Evolutionary conservation across 1,140 invertebrate genomes (phyloP).

Genomic region (Camponotus floridanus): DNA sequence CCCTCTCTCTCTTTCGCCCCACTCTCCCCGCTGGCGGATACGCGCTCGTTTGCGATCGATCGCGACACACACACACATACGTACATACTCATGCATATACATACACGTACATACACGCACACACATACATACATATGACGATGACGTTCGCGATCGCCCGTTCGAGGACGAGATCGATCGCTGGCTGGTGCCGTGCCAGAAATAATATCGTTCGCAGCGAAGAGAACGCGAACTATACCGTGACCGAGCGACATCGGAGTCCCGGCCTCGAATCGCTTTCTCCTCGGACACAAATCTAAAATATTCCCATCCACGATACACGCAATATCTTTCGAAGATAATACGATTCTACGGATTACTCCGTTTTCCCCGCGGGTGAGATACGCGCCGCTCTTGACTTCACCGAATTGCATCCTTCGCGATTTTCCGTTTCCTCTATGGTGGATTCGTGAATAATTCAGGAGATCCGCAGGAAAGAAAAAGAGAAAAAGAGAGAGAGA

Average conservation of each 20-base stretch:
- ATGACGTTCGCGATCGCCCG: slow-evolving; percentile 47
- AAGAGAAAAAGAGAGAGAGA: too few relatives aligned
- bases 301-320: slow-evolving; percentile 27
- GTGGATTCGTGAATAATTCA: slow-evolving; percentile 47
- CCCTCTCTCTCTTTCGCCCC: too few relatives aligned
- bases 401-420: slow-evolving; percentile 14
- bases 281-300: slow-evolving; percentile 48
- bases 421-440: slow-evolving; percentile 38
- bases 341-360: slow-evolving; percentile 14
- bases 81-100: too few relatives aligned
- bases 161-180: slow-evolving; percentile 62
- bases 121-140: background rate
- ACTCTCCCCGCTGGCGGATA: background rate
- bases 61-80: background rate
- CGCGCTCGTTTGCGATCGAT: slow-evolving; percentile 50
- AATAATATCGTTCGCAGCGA: slow-evolving; percentile 53
- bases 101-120: too few relatives aligned
- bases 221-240: slow-evolving; percentile 57
- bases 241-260: slow-evolving; percentile 33
- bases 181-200: slow-evolving; percentile 55
- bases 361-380: slow-evolving; percentile 21
- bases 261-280: slow-evolving; percentile 45
- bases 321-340: background rate
- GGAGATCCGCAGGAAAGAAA: too few relatives aligned
- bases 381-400: slow-evolving; percentile 9